A percentile compares a stretch with the other conserved stretches of the same genome.
Evolutionary conservation across 2,888 invertebrate genomes (phyloP).

Genomic region (Ptychoptera contaminata): DNA sequence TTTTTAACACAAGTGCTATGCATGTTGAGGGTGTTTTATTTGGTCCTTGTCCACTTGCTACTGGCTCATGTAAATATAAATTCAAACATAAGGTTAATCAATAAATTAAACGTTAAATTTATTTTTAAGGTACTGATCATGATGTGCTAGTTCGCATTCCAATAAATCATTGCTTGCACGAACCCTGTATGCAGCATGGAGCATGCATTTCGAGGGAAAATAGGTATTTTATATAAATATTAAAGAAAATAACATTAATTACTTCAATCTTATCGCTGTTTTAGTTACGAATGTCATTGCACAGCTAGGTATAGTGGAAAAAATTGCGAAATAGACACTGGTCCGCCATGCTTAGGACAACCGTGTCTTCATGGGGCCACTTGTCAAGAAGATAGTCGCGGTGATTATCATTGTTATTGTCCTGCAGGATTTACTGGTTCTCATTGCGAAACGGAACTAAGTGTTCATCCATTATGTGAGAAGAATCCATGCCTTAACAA

Average conservation of each 20-base stretch:
- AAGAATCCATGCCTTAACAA: slow-evolving; percentile 65
- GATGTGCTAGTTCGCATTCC: slow-evolving; percentile 39
- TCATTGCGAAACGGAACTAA: slow-evolving; percentile 58
- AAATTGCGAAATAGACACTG: slow-evolving; percentile 72
- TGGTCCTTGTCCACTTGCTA: slow-evolving; percentile 58
- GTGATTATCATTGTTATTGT: slow-evolving; percentile 59
- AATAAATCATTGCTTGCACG: slow-evolving; percentile 57
- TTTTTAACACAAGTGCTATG: slow-evolving; percentile 50
- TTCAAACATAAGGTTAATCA: too few species aligned
- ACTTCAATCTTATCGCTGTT: not conserved
- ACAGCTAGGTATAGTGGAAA: slow-evolving; percentile 69
- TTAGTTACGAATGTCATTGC: slow-evolving; percentile 67
- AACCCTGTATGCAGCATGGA: slow-evolving; percentile 72
- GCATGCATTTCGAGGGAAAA: slow-evolving; percentile 61
- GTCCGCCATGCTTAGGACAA: slow-evolving; percentile 50
- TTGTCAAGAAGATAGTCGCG: slow-evolving; percentile 51
- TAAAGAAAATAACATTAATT: not conserved
- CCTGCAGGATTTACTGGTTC: slow-evolving; percentile 47
- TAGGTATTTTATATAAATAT: slow-evolving; percentile 22
- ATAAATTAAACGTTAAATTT: too few species aligned
- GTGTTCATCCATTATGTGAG: slow-evolving; percentile 52
- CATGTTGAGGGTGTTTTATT: slow-evolving; percentile 54
- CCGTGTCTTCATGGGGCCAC: slow-evolving; percentile 60
- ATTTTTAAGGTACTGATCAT: slow-evolving; percentile 15
- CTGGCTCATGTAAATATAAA: slow-evolving; percentile 42